Conservation (phyloP, 2,797 vertebrate genomes). For the Anomalospiza imberbis region DNA sequence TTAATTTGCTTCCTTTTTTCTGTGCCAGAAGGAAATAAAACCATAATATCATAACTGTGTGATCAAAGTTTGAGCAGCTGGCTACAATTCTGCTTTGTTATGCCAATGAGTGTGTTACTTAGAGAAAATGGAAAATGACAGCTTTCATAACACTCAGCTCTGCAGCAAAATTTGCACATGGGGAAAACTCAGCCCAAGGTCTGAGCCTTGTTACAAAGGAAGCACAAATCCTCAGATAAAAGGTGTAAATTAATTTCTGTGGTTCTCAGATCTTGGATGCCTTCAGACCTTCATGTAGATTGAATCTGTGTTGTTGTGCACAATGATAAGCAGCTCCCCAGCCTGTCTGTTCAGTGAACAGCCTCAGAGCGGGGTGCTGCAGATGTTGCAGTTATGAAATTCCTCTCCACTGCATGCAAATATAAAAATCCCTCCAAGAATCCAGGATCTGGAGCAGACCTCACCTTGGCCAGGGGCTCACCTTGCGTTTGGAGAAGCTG, state of each 20-base stretch:
- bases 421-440: background rate
- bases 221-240: background rate
- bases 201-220: background rate
- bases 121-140: background rate
- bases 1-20: conserved; percentile 90
- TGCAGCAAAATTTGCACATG: background rate
- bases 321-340: background rate
- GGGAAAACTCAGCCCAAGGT: background rate
- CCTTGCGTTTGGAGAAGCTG: conserved; percentile 94
- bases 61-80: conserved; percentile 4
- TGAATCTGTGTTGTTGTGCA: background rate
- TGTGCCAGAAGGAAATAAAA: conserved; percentile 56
- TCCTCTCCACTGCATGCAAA: background rate
- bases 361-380: background rate
- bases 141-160: background rate
- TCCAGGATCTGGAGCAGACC: background rate
- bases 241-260: background rate
- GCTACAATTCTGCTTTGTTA: background rate
- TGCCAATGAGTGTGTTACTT: background rate
- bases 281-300: background rate
- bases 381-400: background rate
- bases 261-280: background rate
- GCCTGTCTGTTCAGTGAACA: background rate
- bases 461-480: background rate
- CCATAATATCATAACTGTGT: background rate